These are phyloP conservation scores for Drosophila yakuba DNA, from an alignment of 1,140 invertebrate genomes.

Conservation along the genomic window DNA sequence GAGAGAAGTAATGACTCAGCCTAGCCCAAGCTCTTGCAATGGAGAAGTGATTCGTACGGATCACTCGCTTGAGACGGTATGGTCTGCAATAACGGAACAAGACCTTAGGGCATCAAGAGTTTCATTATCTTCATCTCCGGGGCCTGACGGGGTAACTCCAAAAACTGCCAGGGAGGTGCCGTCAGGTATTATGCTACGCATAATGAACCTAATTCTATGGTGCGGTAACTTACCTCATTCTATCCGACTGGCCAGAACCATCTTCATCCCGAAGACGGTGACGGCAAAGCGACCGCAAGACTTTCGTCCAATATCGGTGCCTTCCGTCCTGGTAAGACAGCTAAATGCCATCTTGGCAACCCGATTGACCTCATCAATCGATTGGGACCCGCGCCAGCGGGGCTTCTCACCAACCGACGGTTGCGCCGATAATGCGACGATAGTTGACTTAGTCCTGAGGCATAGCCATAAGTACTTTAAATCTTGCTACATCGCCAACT, in stretches of 20 bases:
- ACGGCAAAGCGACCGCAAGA: slow-evolving; percentile 17
- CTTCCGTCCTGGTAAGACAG: slow-evolving; percentile 33
- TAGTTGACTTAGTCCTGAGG: slow-evolving; percentile 33
- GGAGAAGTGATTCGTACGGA: background rate
- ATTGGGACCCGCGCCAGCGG: slow-evolving; percentile 2
- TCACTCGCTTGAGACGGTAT: slow-evolving; percentile 11
- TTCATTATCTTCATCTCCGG: slow-evolving; percentile 1
- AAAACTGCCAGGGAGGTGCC: slow-evolving; percentile 16
- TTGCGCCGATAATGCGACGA: slow-evolving; percentile 23
- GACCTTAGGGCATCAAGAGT: background rate
- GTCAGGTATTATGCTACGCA: background rate
- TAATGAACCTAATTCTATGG: slow-evolving; percentile 41
- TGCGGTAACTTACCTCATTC: slow-evolving; percentile 14
- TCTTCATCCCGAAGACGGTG: slow-evolving; percentile 32
- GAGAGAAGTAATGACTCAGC: slow-evolving; percentile 20
- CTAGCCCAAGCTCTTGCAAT: slow-evolving; percentile 1
- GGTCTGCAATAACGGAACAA: slow-evolving; percentile 5
- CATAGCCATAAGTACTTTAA: slow-evolving; percentile 9
- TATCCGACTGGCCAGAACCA: slow-evolving; percentile 24
- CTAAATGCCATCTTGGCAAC: slow-evolving; percentile 29
- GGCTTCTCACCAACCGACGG: slow-evolving; percentile 33
- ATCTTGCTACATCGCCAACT: slow-evolving; percentile 23
- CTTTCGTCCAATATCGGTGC: slow-evolving; percentile 32
- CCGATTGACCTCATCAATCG: slow-evolving; percentile 12
- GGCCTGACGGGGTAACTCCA: slow-evolving; percentile 18